These are phyloP conservation scores for cat (Felis catus) DNA, from an alignment of 2,113 vertebrate species.

Conservation along the genomic window F.catus_Fca126_mat1.0 CM031420.1:23027001-23027500, in stretches of 20 bases:
- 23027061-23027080: neutral
- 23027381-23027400: neutral
- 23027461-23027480: neutral
- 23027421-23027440: neutral
- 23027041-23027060: neutral
- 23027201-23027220: neutral
- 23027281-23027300: neutral
- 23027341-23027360: neutral
- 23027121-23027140: neutral
- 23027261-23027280: neutral
- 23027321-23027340: neutral
- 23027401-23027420: neutral
- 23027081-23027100: conserved; percentile 33
- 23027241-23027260: neutral
- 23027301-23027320: neutral
- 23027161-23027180: neutral
- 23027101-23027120: neutral
- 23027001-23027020: neutral
- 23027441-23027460: neutral
- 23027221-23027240: neutral
- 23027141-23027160: neutral
- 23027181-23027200: neutral
- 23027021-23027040: neutral
- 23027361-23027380: neutral
- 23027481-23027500: neutral